Evolutionary conservation across 2,797 vertebrate genomes (phyloP), one percentile per base, ranked within the genome.

Genomic region (Mastacembelus armatus): DNA sequence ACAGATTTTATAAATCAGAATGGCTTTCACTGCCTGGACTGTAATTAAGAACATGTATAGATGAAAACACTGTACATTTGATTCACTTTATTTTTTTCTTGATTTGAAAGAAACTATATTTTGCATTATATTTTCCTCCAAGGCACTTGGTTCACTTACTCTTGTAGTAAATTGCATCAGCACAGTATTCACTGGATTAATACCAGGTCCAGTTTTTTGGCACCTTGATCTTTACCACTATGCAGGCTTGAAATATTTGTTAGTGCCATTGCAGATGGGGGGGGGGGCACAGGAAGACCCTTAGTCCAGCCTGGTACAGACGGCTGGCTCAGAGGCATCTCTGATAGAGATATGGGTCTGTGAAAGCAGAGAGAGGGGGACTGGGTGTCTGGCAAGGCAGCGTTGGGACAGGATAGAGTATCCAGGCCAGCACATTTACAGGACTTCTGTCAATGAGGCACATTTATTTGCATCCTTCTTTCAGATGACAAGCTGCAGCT

Each of bases 401-500:
- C n/a, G n/a, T n/a, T n/a, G n/a, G n/a, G n/a, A n/a, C n/a, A n/a
- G n/a, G n/a, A n/a, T n/a, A n/a, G n/a, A n/a, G n/a, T n/a, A n/a
- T 88, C 85, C 60, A 40, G 44, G 66, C 73, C 24, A 54, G 77
- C 57, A 56, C 73, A 74, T 88, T 88, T 81, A 66, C 83, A 76
- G 48, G 36, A 80, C 44, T 86, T 88, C 74, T 89, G 65, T 89
- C 68, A 75, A 66, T 66, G 80, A 84, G 75, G 74, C 79, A 83
- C 64, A 85, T 83, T 88, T 85, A 75, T 85, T 74, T 74, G 66
- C 22, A 68, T 71, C 58, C 79, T 66, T 82, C 56, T 69, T 54
- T 80, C 74, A 66, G 47, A 52, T 62, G 58, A 73, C 45, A 42
- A 66, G 39, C 36, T 18, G 33, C 48, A 55, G 54, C 26, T 39